Evolutionary conservation across 2,113 vertebrate genomes (phyloP).

Genomic region (Lamprologus speciosus): DNA sequence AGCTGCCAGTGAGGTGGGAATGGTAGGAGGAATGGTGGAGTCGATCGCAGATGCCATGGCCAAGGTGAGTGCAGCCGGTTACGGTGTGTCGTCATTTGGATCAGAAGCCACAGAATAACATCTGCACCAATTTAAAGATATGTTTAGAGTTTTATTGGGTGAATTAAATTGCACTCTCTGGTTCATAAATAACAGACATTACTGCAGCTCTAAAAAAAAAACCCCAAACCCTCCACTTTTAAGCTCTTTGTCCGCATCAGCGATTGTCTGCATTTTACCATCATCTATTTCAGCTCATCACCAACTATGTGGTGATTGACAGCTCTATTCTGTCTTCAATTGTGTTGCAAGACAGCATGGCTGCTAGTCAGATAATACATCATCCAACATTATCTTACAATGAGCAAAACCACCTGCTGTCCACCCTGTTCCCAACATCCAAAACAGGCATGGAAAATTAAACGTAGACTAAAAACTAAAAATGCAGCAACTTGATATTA

Average conservation of each 20-base stretch:
- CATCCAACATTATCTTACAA: not conserved
- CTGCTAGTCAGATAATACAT: not conserved
- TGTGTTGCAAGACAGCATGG: not conserved
- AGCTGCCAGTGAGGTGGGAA: conserved; percentile 93
- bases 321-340: not conserved
- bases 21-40: conserved; percentile 97
- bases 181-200: not conserved
- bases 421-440: not conserved
- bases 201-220: not conserved
- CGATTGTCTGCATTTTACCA: not conserved
- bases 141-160: not conserved
- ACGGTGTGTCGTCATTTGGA: not conserved
- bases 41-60: conserved; percentile 93
- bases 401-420: not conserved
- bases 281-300: not conserved
- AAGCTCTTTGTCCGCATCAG: not conserved
- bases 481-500: not conserved
- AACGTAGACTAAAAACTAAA: not conserved
- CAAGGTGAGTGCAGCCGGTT: conserved; percentile 72
- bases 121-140: not conserved
- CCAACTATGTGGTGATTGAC: not conserved
- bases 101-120: not conserved
- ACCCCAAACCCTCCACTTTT: fast-evolving
- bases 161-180: not conserved
- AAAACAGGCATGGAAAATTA: not conserved